Evolutionary conservation across 2,113 vertebrate genomes (phyloP), one percentile per base, ranked within the genome.

Genomic region (Chelonoidis abingdonii): DNA sequence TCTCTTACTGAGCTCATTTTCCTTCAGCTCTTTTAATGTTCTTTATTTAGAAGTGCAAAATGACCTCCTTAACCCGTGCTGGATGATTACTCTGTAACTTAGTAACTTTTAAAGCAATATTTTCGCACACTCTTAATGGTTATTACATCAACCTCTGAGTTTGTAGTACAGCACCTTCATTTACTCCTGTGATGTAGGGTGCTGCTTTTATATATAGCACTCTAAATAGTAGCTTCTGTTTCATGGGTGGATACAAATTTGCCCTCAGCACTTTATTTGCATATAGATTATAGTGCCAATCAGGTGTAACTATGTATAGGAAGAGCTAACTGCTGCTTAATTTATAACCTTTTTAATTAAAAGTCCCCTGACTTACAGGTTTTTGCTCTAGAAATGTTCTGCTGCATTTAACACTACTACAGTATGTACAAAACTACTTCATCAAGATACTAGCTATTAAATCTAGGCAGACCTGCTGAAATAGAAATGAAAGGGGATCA

Each of bases 81-180:
- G 93, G 88, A 50, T 95, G 96, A 97, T 95, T 96, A 97, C 95
- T 95, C 93, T 96, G 96, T 97, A 97, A 97, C 96, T 87, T 90
- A 49, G 75, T 95, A 94, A 92, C 96, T 97, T 72, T 97, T 91
- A 54, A 95, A 94, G 96, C 93, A 93, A 5, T 96, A 93, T 96
- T 95, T 93, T 87, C 69, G 79, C 47, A 35, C 57, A 65, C 49
- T 82, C 86, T 53, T 91, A 80, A 90, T 1, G 2, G 79, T 17
- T 24, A 83, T 93, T 65, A 59, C 0, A 0, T 92, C 47, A n/a
- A 1, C 86, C 24, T 56, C 11, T 79, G 11, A 9, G 52, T 96
- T 94, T 89, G 90, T 87, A 91, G 90, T 29, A 16, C 52, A 80
- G 83, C 35, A 86, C 78, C 87, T 93, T 52, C 85, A 80, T 85